Base-by-base conservation (phyloP, 2,113 vertebrate species). In the Nothoprocta perdicaria region DNA sequence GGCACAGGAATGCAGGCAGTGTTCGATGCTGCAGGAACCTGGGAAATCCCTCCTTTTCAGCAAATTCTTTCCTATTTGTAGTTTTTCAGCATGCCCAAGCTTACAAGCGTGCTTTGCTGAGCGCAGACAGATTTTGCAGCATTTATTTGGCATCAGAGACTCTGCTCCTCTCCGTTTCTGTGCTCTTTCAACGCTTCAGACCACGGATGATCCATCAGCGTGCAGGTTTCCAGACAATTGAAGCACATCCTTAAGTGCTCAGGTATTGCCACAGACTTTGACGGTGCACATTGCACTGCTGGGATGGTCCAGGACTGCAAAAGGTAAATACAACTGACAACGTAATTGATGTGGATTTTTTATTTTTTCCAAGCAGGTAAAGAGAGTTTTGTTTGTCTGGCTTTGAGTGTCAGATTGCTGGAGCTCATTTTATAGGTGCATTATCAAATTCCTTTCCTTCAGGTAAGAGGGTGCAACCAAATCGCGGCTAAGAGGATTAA, bases 391-490 rank as follows among this genome's bases (percentile, higher is more conserved):
- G 89, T 79, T 94, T 94, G 80, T 78, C 92, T 83, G 92, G 84
- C 76, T 85, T 88, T 55, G 9, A 88, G 60, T 58, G 92, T 80
- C 95, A 90, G 91, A 93, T 94, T 11, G 2, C 75, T 46, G 72
- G 66, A 85, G 48, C 68, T 95, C 90, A 50, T 86, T 93, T 79
- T 88, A 88, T 72, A 0, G 0, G 50, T 35, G 81, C 82, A 29
- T 92, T 91, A 72, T 85, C 82, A 88, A 86, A 95, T 95, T 95
- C 94, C 86, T 95, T 89, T 89, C 89, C 91, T 92, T 57, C 91
- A 91, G 85, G 82, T 68, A 91, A 96, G 26, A 75, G 85, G 91
- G 84, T 86, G 89, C 92, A 96, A 77, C 57, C 79, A 68, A 92
- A 85, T 57, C 43, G 52, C 2, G 1, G 33, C 60, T 93, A 92